Percentiles rank a stretch among this genome's conserved stretches.
Conservation (phyloP, 2,113 vertebrate genomes). For the Galeopterus variegatus region DNA sequence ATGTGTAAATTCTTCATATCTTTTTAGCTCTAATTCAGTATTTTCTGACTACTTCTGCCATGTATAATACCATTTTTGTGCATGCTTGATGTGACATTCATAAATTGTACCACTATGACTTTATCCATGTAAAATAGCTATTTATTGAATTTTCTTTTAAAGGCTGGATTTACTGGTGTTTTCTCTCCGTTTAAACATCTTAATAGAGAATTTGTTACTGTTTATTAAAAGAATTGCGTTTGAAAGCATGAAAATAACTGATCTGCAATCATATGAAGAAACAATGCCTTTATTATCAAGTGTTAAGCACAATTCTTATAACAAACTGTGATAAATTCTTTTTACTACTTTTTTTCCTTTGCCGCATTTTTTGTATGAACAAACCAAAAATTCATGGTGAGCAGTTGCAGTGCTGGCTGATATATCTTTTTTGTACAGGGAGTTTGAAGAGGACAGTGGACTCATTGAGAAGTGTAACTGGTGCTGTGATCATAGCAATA, state of each 20-base stretch:
- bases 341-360: constrained; percentile 78
- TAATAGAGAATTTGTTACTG: constrained; percentile 90
- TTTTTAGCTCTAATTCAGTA: constrained; percentile 91
- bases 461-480: constrained; percentile 89
- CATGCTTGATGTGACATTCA: constrained; percentile 93
- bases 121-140: constrained; percentile 94
- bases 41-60: constrained; percentile 91
- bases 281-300: constrained; percentile 82
- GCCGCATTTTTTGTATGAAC: constrained; percentile 83
- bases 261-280: constrained; percentile 81
- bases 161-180: constrained; percentile 87
- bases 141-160: constrained; percentile 91
- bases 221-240: constrained; percentile 92
- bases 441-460: constrained; percentile 83
- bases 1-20: constrained; percentile 94
- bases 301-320: constrained; percentile 91
- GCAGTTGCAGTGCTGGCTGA: constrained; percentile 86
- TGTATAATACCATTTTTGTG: constrained; percentile 94
- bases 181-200: constrained; percentile 87
- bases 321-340: constrained; percentile 91
- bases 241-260: constrained; percentile 78
- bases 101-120: constrained; percentile 94
- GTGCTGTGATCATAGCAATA: constrained; percentile 93
- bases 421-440: constrained; percentile 86
- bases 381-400: constrained; percentile 90